Percentiles rank a stretch among this genome's conserved stretches.
phyloP scores from a whole-genome alignment of 2,113 vertebrate species.

The Sturnira hondurensis region DNA sequence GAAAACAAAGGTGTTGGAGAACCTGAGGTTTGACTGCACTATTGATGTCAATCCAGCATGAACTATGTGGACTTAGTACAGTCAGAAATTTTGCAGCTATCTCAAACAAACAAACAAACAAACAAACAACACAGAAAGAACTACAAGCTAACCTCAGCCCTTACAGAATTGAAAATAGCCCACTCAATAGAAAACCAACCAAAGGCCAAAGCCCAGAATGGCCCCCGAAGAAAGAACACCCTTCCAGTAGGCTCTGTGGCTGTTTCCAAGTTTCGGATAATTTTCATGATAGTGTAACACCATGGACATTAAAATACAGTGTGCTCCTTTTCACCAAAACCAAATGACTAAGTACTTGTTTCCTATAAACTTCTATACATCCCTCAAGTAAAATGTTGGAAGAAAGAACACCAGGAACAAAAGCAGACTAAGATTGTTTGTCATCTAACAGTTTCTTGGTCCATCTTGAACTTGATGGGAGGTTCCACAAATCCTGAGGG shows the following conservation, averaged over 20 bases:
- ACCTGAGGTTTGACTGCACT: too few relatives aligned
- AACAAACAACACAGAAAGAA: not conserved
- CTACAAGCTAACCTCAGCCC: not conserved
- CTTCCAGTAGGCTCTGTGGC: not conserved
- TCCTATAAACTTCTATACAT: not conserved
- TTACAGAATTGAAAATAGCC: not conserved
- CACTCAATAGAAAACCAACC: not conserved
- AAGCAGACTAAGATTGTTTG: not conserved
- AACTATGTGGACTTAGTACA: not conserved
- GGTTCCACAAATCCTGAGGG: not conserved
- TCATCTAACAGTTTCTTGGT: not conserved
- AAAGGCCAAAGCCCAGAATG: not conserved
- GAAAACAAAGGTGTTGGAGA: too few relatives aligned
- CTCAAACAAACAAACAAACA: not conserved
- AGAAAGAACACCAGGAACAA: not conserved
- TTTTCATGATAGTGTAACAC: not conserved
- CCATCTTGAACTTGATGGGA: not conserved
- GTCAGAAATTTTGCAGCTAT: not conserved
- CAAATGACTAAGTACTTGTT: not conserved
- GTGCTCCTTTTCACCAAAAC: not conserved
- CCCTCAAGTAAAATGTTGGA: not conserved
- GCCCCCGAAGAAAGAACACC: not conserved
- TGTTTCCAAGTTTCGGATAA: not conserved
- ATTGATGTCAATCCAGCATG: not conserved
- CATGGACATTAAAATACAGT: not conserved